Evolutionary conservation across 2,888 invertebrate genomes (phyloP).

Genomic region (Pharmacophagus antenor): DNA sequence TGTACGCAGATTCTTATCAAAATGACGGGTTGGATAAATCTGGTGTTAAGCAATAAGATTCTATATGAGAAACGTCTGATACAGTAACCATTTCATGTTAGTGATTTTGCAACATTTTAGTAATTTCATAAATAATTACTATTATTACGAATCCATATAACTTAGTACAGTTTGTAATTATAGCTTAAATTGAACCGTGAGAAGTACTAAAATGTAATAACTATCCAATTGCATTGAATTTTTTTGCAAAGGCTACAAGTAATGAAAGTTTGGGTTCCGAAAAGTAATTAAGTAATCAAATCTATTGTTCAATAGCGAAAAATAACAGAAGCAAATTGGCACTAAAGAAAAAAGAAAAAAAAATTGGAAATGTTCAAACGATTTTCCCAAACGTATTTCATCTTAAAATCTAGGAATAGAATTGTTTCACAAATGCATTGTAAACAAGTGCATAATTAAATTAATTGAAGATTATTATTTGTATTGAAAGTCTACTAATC

Average conservation of each 20-base stretch:
- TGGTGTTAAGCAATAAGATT: too few relatives aligned
- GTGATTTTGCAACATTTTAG: background rate
- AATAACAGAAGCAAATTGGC: background rate
- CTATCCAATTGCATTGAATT: background rate
- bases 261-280: background rate
- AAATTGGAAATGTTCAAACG: background rate
- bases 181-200: background rate
- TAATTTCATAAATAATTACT: background rate
- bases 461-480: too few relatives aligned
- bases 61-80: background rate
- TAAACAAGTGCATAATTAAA: too few relatives aligned
- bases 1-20: too few relatives aligned
- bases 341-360: too few relatives aligned
- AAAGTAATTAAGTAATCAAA: background rate
- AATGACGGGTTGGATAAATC: too few relatives aligned
- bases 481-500: too few relatives aligned
- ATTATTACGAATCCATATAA: background rate
- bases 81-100: background rate
- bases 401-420: too few relatives aligned
- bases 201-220: background rate
- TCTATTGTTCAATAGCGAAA: background rate
- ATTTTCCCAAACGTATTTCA: too few relatives aligned
- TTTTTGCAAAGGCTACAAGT: background rate
- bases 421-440: too few relatives aligned
- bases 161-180: background rate